A percentile compares a stretch with the other conserved stretches of the same genome.
Evolutionary conservation across 2,888 invertebrate species (phyloP).

Genomic region (Entomobrya multifasciata): DNA sequence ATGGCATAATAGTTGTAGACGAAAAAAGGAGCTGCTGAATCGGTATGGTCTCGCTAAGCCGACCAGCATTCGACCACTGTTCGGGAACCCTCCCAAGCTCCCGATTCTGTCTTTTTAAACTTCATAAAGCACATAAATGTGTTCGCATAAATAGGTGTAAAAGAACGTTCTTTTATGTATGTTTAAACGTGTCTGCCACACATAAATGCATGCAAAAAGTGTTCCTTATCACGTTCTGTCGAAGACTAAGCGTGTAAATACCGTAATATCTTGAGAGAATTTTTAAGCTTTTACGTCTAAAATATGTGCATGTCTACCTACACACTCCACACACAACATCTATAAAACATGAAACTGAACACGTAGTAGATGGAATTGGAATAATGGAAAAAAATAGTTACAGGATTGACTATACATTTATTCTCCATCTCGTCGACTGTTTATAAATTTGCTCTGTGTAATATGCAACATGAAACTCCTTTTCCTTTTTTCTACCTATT

Average conservation of each 20-base stretch:
- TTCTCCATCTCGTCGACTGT: too few species aligned
- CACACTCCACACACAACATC: background rate
- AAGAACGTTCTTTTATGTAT: slow-evolving; percentile 44
- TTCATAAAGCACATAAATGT: slow-evolving; percentile 67
- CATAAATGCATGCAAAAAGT: slow-evolving; percentile 34
- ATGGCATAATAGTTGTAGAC: too few species aligned
- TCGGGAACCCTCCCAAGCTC: slow-evolving; percentile 72
- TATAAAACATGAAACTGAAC: background rate
- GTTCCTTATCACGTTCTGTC: slow-evolving; percentile 55
- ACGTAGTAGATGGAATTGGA: slow-evolving; percentile 8
- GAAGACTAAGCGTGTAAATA: slow-evolving; percentile 43
- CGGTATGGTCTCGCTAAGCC: slow-evolving; percentile 61
- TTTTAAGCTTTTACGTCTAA: slow-evolving; percentile 23
- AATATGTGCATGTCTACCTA: slow-evolving; percentile 14
- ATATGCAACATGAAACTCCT: background rate
- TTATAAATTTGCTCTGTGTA: background rate
- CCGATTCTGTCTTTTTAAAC: slow-evolving; percentile 64
- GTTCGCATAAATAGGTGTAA: slow-evolving; percentile 61
- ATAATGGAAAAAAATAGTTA: background rate
- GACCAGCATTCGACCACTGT: slow-evolving; percentile 55
- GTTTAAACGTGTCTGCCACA: slow-evolving; percentile 26
- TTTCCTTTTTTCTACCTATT: background rate
- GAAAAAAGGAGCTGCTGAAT: slow-evolving; percentile 28
- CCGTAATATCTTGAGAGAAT: slow-evolving; percentile 15
- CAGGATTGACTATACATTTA: background rate